Base-by-base conservation (phyloP, 2,888 invertebrate species). In the Aplocera efformata region DNA sequence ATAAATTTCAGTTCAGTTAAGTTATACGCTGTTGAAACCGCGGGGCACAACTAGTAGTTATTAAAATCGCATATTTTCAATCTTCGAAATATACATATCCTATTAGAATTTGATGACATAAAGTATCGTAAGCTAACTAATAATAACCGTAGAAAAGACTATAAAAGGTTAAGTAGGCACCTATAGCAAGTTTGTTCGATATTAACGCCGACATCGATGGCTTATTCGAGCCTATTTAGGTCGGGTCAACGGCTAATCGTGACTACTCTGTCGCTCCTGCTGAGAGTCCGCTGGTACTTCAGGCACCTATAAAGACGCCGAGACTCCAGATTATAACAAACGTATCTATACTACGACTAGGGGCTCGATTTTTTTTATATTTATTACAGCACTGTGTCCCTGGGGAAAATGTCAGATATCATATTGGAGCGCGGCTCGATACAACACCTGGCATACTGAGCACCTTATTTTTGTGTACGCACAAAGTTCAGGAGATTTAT, bases 161-260 rank as follows among this genome's bases (percentile, higher is more conserved):
- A 22, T 65, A 67, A 71, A 58, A 56, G 60, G 63, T 67, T 66
- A 64, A 63, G 64, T 60, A 17, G 13, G n/a, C n/a, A n/a, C n/a
- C 13, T 17, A 63, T 66, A 45, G 32, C 34, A 26, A 38, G 63
- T 65, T 69, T 67, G 73, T 67, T 70, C 67, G 60, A 71, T 74
- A 72, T 53, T 72, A 76, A 70, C 65, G 67, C 63, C 69, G 60
- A 60, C 58, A 60, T 56, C 70, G 67, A 71, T 74, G 70, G 75
- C 68, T 72, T 72, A 68, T 70, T 73, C 60, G 63, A 54, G 59
- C 66, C 71, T 72, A 77, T 77, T 77, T 73, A 72, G 77, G 77
- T 76, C 78, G 76, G 74, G 77, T 79, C 77, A 78, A 72, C 71
- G 65, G 72, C 67, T 77, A 77, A 75, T 75, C 67, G 73, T 56